Conservation (phyloP, 1,140 invertebrate genomes). For the Procambarus clarkii region DNA sequence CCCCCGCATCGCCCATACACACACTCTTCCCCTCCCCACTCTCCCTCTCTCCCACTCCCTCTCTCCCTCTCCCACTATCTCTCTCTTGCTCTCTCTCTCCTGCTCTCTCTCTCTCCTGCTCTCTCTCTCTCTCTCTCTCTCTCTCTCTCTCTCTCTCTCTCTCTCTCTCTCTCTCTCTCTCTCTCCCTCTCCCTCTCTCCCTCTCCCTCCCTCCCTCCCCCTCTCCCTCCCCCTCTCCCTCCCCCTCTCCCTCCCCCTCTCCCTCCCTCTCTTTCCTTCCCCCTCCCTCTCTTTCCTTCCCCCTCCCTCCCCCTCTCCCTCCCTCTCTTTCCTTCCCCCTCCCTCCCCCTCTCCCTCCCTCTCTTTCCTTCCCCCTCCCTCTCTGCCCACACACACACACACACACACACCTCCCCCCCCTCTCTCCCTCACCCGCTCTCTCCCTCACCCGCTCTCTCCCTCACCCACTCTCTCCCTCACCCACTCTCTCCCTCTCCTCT, state of each 20-base stretch:
- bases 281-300: neutral
- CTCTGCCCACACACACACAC: too few species aligned
- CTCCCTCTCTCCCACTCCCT: slow-evolving; percentile 17
- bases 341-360: neutral
- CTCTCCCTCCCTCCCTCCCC: slow-evolving; percentile 17
- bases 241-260: neutral
- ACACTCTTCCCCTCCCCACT: too few species aligned
- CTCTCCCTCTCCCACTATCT: too few species aligned
- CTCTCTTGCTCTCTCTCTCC: too few species aligned
- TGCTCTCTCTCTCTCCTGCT: neutral
- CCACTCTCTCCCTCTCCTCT: too few species aligned
- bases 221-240: slow-evolving; percentile 20
- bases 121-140: slow-evolving; percentile 26
- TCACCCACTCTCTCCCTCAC: too few species aligned
- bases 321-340: neutral
- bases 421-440: too few species aligned
- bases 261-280: neutral
- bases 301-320: neutral
- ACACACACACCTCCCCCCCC: too few species aligned
- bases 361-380: neutral
- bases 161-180: slow-evolving; percentile 3
- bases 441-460: too few species aligned
- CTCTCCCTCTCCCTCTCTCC: neutral
- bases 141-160: neutral
- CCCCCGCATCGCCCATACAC: too few species aligned